These are phyloP conservation scores for Melinopterus prodromus DNA, from an alignment of 2,888 invertebrate genomes.

Conservation along the genomic window DNA sequence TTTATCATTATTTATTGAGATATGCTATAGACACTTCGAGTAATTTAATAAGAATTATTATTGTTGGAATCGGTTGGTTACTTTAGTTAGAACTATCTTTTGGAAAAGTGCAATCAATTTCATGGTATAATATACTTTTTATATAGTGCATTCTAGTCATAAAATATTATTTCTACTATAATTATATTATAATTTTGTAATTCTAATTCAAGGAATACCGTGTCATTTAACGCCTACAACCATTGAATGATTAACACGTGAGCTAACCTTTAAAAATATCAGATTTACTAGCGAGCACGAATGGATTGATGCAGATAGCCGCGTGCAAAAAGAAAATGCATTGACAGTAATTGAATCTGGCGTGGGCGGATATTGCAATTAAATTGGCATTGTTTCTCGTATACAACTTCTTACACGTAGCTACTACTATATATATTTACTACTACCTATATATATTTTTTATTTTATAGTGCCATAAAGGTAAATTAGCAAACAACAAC, in stretches of 20 bases:
- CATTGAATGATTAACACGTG: slow-evolving; percentile 17
- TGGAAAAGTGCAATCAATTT: background rate
- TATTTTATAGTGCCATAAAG: background rate
- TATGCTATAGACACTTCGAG: background rate
- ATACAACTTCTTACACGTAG: background rate
- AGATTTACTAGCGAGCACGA: slow-evolving; percentile 14
- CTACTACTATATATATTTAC: too few relatives aligned
- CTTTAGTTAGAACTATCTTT: background rate
- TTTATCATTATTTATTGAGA: background rate
- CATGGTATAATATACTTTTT: background rate
- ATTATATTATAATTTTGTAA: background rate
- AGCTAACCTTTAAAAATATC: slow-evolving; percentile 24
- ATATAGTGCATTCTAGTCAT: slow-evolving; percentile 11
- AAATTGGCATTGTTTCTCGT: background rate
- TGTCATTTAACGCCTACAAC: slow-evolving; percentile 20
- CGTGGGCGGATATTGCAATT: background rate
- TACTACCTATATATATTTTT: background rate
- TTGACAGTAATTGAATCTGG: background rate
- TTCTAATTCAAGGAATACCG: background rate
- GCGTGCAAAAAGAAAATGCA: background rate
- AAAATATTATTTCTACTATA: slow-evolving; percentile 18
- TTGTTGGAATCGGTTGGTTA: background rate
- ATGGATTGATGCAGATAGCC: background rate
- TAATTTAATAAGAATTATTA: slow-evolving; percentile 7
- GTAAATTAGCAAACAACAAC: background rate